These are phyloP conservation scores for Bergia puertoricense DNA, from an alignment of 92 coral and sea anemone genomes.

Conservation along the genomic window DNA sequence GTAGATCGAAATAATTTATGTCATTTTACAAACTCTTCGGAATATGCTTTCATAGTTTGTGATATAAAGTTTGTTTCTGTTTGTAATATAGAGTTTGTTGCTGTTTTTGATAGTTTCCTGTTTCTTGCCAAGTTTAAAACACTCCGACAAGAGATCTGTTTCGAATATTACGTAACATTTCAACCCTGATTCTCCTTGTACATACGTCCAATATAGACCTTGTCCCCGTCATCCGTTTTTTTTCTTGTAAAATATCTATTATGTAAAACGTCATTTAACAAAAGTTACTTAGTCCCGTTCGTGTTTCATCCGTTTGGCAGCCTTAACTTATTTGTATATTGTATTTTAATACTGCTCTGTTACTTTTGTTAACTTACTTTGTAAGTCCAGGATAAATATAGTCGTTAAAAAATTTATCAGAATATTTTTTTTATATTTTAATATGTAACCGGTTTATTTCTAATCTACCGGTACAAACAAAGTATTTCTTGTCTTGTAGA, in stretches of 20 bases:
- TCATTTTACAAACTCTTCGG: not conserved
- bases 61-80: not conserved
- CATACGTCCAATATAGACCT: too few species aligned
- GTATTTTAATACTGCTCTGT: not conserved
- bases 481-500: slow-evolving; percentile 36
- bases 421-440: not conserved
- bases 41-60: not conserved
- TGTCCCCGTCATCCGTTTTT: too few species aligned
- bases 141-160: too few species aligned
- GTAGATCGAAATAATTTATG: not conserved
- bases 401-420: too few species aligned
- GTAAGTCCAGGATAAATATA: too few species aligned
- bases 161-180: too few species aligned
- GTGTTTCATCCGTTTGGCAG: too few species aligned
- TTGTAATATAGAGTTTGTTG: not conserved
- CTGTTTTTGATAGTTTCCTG: not conserved
- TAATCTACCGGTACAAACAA: not conserved
- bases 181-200: too few species aligned
- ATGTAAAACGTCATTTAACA: too few species aligned
- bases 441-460: not conserved
- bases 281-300: too few species aligned
- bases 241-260: too few species aligned
- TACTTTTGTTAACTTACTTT: not conserved
- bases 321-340: not conserved
- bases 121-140: too few species aligned